A percentile compares a stretch with the other conserved stretches of the same genome.
Evolutionary conservation across 1,140 invertebrate species (phyloP).

Genomic region (Pogonus chalceus): DNA sequence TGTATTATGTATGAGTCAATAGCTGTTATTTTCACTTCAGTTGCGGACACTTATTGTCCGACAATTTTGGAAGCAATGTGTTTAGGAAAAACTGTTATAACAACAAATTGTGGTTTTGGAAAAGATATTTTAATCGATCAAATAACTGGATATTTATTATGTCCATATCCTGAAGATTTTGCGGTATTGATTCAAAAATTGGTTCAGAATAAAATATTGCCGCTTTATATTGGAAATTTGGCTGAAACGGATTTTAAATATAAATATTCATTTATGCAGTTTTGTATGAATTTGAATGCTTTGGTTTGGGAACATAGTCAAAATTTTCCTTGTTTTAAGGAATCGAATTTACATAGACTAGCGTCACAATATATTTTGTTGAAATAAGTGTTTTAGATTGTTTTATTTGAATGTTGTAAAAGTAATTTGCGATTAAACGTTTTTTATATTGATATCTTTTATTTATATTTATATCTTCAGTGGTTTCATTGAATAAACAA

Average conservation of each 20-base stretch:
- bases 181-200: background rate
- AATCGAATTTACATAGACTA: no score
- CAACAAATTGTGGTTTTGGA: background rate
- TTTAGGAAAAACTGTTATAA: background rate
- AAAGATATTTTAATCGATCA: background rate
- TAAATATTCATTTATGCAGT: no score
- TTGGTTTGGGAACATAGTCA: no score
- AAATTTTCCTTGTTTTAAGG: no score
- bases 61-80: background rate
- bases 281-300: no score
- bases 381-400: no score
- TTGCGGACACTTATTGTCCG: background rate
- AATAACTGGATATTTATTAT: background rate
- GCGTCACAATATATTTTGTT: no score
- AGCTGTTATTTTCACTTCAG: background rate
- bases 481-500: no score
- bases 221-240: background rate
- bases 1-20: background rate
- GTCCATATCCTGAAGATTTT: background rate
- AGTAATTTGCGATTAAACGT: no score
- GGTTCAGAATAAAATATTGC: background rate
- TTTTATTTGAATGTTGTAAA: no score
- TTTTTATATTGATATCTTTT: no score
- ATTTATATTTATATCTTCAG: no score
- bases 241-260: background rate